Evolutionary conservation across 2,888 invertebrate genomes (phyloP), one percentile per base, ranked within the genome.

Genomic region (Pristionchus mayeri): DNA sequence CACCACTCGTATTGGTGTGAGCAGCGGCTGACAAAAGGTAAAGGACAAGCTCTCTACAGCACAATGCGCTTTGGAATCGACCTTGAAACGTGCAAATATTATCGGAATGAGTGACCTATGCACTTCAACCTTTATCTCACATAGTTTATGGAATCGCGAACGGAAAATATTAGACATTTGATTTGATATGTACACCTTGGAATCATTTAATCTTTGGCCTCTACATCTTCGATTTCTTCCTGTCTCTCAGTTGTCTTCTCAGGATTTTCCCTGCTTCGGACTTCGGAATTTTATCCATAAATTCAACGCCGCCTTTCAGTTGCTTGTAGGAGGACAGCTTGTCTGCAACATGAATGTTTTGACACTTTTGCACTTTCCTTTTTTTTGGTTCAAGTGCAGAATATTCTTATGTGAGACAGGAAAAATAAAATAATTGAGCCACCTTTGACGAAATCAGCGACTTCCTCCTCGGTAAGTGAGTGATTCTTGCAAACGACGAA

Each of bases 261-360:
- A 96, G 93, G 71, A 96, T 96, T 93, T 96, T 96, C 4, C 96
- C 96, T 3, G 95, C 95, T 0, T 95, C 95, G 89, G 95, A 96
- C 92, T 96, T 95, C 0, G 96, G 96, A 90, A 96, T 75, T 13
- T 11, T 89, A 2, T 95, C 95, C 30, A 96, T 93, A 92, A 96
- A 95, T 75, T 94, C 94, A 4, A 96, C 95, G 0, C 96, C 93
- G 40, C 91, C 95, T 86, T 95, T 94, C 80, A 97, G 94, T 34
- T 95, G 95, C 92, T 97, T 97, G 92, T 95, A 96, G 11, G 95
- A 94, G 0, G 96, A 95, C 0, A 96, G 96, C 34, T 54, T 30
- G 7, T 67, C 67, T 83, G 83, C 7, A 71, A 44, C 40, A 16
- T 34, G 13, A 63, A 63, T 21, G 54, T n/a, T 21, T 54, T n/a